Percentiles rank a stretch among this genome's conserved stretches.
Evolutionary conservation across 2,797 vertebrate species (phyloP).

Genomic region (Synaphobranchus kaupii): DNA sequence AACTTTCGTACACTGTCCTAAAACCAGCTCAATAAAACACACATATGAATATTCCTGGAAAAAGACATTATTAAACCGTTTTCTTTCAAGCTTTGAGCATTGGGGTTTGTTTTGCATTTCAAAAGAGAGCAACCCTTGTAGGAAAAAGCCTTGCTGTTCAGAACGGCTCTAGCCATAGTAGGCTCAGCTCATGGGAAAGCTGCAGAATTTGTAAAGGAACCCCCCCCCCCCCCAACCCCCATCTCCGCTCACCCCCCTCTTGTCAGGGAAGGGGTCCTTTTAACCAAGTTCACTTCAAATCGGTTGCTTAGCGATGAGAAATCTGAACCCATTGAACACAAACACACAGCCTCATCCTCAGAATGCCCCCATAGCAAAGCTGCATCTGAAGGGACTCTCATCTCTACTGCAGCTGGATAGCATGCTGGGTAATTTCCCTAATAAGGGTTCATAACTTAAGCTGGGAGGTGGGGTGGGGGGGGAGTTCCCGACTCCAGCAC

Average conservation of each 20-base stretch:
- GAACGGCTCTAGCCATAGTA: not conserved
- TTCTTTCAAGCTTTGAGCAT: too few species aligned
- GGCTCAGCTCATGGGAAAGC: not conserved
- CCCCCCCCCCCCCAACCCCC: not conserved
- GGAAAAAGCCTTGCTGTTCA: not conserved
- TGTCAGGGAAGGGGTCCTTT: not conserved
- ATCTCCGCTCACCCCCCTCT: not conserved
- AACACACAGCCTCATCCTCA: not conserved
- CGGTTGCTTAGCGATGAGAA: conserved; percentile 17
- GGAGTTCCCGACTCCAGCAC: not conserved
- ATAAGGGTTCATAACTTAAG: not conserved
- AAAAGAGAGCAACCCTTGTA: conserved; percentile 8
- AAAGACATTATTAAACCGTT: not conserved
- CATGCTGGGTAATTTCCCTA: conserved; percentile 16
- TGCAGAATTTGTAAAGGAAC: not conserved
- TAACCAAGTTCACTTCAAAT: not conserved
- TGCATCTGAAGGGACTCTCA: not conserved
- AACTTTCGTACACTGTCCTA: not conserved
- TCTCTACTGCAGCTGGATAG: not conserved
- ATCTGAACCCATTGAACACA: not conserved
- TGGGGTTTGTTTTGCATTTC: conserved; percentile 26
- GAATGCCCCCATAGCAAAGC: not conserved
- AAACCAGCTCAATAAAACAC: not conserved
- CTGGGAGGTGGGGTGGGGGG: not conserved
- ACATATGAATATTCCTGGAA: not conserved